Evolutionary conservation across 1,140 invertebrate species (phyloP), one percentile per base, ranked within the genome.

Genomic region (Drosophila auraria): DNA sequence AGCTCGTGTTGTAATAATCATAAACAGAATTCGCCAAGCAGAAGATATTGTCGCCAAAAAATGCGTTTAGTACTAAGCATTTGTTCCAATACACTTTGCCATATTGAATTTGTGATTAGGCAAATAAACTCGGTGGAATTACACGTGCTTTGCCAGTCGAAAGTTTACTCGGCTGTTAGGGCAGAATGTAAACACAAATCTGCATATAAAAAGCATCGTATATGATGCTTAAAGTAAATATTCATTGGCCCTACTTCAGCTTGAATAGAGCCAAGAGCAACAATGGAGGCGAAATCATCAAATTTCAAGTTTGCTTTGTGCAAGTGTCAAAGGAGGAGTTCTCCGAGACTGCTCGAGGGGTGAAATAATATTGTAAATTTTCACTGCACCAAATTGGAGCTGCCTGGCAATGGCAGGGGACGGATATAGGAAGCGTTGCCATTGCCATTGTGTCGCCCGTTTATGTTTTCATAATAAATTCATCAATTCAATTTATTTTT

Each of bases 401-500:
- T 58, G 76, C 36, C 53, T 56, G 30, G 44, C 40, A 15, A 20
- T 40, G 73, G 53, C 38, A 36, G 45, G 8, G 20, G 12, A 47
- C n/a, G 42, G 59, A 15, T 57, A 15, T 25, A 38, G 45, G 58
- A 59, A 72, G 56, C 49, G 54, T 61, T 75, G 78, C 62, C 76
- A 56, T 69, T 68, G 78, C 60, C 77, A 87, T 89, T 87, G 84
- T 84, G 79, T 53, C 63, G 75, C 75, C 57, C 61, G 74, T 78
- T 84, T 80, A 84, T 91, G 80, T 84, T 91, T 86, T 91, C 79
- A 91, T 91, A 91, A 91, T 90, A 91, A 86, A 89, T 91, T 92
- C 89, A 91, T 91, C 91, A 89, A 91, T 90, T 92, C 89, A 87
- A 91, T 91, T 91, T 91, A 91, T 91, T 87, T 91, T 92, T 91